Percentiles rank a stretch among this genome's conserved stretches.
Evolutionary conservation across 30 jellyfish, hydroid and myxozoan species (phyloP).

Genomic region (Pseudorhiza aurosa): DNA sequence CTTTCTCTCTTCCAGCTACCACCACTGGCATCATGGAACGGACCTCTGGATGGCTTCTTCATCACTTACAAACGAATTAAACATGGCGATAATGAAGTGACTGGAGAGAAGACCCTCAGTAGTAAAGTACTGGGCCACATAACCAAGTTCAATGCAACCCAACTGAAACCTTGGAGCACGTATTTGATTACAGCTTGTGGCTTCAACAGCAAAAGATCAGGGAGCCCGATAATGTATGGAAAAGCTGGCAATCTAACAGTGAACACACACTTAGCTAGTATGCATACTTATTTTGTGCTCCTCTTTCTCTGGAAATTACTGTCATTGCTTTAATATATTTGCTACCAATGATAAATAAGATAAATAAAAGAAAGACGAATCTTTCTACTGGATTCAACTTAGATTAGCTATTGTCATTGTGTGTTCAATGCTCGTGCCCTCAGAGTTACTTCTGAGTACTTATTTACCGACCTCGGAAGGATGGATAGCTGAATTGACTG

Average conservation of each 20-base stretch:
- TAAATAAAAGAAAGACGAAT: no score
- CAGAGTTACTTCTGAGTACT: no score
- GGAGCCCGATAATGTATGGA: constrained; percentile 35
- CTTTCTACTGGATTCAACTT: no score
- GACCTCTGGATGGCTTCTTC: constrained; percentile 52
- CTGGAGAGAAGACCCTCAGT: constrained; percentile 26
- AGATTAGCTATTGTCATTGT: no score
- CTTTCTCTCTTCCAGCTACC: constrained; percentile 23
- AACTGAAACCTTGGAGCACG: constrained; percentile 52
- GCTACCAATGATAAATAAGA: no score
- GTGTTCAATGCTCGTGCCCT: no score
- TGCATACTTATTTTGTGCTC: not conserved
- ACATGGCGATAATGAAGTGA: constrained; percentile 19
- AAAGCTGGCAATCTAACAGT: constrained; percentile 53
- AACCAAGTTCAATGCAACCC: constrained; percentile 38
- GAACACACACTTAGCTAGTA: constrained; percentile 39
- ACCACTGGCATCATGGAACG: constrained; percentile 54
- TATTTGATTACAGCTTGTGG: constrained; percentile 52
- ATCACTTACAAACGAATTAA: constrained; percentile 39
- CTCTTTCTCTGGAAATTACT: no score
- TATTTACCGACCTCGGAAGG: no score
- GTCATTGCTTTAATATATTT: no score
- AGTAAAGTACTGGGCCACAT: constrained; percentile 30
- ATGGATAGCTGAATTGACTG: no score
- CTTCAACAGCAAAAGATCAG: constrained; percentile 37